Base-by-base conservation (phyloP, 1,140 invertebrate genomes). In the Hypsibius dujardini region DNA sequence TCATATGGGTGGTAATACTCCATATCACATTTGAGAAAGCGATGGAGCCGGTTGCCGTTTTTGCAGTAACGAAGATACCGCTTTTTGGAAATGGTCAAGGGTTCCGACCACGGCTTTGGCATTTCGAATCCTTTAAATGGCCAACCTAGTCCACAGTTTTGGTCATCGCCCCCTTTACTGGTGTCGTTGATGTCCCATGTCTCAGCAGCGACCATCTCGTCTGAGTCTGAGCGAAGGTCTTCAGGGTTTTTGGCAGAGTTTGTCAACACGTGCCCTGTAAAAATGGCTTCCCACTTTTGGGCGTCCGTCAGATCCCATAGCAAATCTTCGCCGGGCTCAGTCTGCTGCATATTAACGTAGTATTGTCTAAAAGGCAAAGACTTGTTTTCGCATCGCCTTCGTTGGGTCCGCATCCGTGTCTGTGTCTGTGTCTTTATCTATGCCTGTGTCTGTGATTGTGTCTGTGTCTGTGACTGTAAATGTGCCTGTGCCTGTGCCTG, bases 301-400 rank as follows among this genome's bases (percentile, higher is more conserved):
- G 3, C 45, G 42, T 67, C 62, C 12, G 3, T 12, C 12, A 67
- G 12, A 42, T 67, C 62, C 62, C 62, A 67, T 12, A 67, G 12
- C 42, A 67, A 42, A 7, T 67, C 12, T 42, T 67, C 62, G 3
- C 62, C 62, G 12, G 62, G 3, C 62, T 12, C 12, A 12, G 3
- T 12, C 42, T 12, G 80, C 79, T 88, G 85, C 81, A 87, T 81
- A 79, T 89, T 86, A 28, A 87, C 83, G 85, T 90, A 94, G 80
- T 91, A 93, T 80, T 95, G 94, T 60, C 83, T 28, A 28, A 28
- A 28, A 28, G 28, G 28, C 28, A 28, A 28, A 28, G 28, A 28
- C 28, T 28, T 28, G 28, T 28, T 28, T 28, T 28, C 28, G 28
- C 28, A 28, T 28, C 28, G 28, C 28, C 28, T 28, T 28, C 28